Base-by-base conservation (phyloP, 1,140 invertebrate species). In the Drosophila asahinai region DNA sequence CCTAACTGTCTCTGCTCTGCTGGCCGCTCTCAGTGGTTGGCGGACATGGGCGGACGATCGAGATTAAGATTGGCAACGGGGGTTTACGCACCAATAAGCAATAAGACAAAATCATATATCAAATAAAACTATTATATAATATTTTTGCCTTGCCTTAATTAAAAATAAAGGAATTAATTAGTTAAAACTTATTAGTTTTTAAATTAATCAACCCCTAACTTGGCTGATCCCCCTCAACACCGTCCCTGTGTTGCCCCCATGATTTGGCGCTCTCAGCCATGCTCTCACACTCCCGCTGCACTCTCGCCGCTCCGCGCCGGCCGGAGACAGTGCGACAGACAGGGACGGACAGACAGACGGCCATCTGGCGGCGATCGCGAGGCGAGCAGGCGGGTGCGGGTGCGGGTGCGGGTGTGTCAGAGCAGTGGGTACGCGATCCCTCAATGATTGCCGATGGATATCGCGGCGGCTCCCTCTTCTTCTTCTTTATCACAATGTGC, bases 401-500 rank as follows among this genome's bases (percentile, higher is more conserved):
- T 54, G n/a, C 3, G 68, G n/a, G 14, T 40, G 40, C 11, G 68
- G 47, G 33, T 33, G 65, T n/a, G 54, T 58, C 27, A 55, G 55
- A 54, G 49, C 33, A 66, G 54, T 49, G 45, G 54, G 48, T 42
- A 47, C 42, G 73, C 67, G 33, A 57, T 57, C 54, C 36, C 36
- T 40, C 70, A 75, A 60, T 68, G 83, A 79, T 80, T 76, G 70
- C 64, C 55, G 79, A 77, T 54, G 55, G 30, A 67, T 77, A 77
- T 77, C 43, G 48, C 38, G 52, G 48, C 38, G 52, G 49, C 45
- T 70, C 55, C 61, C 61, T 22, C 19, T 22, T 30, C 25, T 33
- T 59, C 8, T 30, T 43, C 17, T 43, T 27, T 48, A 47, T 66
- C 57, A 14, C 42, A 58, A 48, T 72, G 19, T 71, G 51, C 64